Conservation (phyloP, 2,797 vertebrate genomes). For the Crenichthys baileyi region DNA sequence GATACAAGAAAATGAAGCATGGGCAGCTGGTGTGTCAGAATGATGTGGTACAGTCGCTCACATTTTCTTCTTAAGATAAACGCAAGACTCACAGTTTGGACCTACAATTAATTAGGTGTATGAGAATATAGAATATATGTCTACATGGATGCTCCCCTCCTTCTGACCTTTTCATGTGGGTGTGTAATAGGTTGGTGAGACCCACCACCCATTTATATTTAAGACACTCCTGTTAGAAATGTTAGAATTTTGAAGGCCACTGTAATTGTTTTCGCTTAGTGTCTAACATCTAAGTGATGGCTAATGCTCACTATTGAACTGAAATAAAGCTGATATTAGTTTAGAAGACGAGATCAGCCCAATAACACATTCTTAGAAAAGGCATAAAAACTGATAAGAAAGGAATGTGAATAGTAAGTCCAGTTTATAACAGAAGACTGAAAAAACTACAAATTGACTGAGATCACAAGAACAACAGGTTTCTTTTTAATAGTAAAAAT, state of each 20-base stretch:
- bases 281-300: constrained; percentile 20
- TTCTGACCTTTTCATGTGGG: constrained; percentile 49
- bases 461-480: neutral
- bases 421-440: neutral
- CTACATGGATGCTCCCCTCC: constrained; percentile 13
- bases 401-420: neutral
- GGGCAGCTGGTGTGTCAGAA: neutral
- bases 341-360: constrained; percentile 8
- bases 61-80: constrained; percentile 1
- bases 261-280: constrained; percentile 32
- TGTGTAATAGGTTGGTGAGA: constrained; percentile 55
- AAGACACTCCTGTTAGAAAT: constrained; percentile 33
- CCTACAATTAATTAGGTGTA: constrained; percentile 8
- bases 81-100: neutral
- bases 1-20: constrained; percentile 1
- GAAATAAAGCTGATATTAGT: constrained; percentile 15
- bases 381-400: neutral
- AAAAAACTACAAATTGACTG: neutral
- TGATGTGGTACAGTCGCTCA: neutral
- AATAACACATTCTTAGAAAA: neutral
- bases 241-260: constrained; percentile 38
- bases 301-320: constrained; percentile 36
- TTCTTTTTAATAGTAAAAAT: neutral
- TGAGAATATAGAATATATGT: neutral
- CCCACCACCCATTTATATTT: constrained; percentile 42